Evolutionary conservation across 1,140 invertebrate genomes (phyloP), one percentile per base, ranked within the genome.

Genomic region (Oppia nitens): DNA sequence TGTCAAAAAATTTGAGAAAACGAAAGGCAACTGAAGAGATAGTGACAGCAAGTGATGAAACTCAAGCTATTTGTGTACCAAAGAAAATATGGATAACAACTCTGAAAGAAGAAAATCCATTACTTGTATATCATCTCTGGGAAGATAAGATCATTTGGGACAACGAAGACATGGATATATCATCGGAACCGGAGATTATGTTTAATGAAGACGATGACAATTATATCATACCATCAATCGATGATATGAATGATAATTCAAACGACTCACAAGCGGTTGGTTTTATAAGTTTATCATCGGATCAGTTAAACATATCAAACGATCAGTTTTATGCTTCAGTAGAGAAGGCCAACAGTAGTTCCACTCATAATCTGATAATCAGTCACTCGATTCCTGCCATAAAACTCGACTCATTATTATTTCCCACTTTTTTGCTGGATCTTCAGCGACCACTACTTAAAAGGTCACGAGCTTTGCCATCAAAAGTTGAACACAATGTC

Each of bases 241-340:
- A 9, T 9, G 32, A 40, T 40, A 17, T 9, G 17, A 17, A 40
- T 17, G 17, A 6, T 9, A 40, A 40, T 40, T 9, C 6, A 9
- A 9, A 17, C 32, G 6, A 9, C 6, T 6, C 6, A 40, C 6
- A 9, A 17, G 32, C 6, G 17, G 32, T 9, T 6, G 17, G 6
- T 40, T 40, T 40, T 40, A 40, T 9, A 17, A 40, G 6, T 40
- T n/a, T n/a, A n/a, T 40, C 32, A 40, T 6, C 32, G 66, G 92
- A 98, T 80, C 88, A 90, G 3, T 97, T 94, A 70, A 98, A 98
- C 72, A 84, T 98, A 64, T 95, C 91, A 0, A 97, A 97, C 74
- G 94, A 98, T 69, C 87, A 91, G 75, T 94, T 83, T 72, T 98
- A 98, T 68, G 32, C 32, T 40, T 40, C 32, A 9, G 32, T 40